These are phyloP conservation scores for Corythaeola cristata DNA, from an alignment of 2,113 vertebrate genomes.

Conservation along the genomic window DNA sequence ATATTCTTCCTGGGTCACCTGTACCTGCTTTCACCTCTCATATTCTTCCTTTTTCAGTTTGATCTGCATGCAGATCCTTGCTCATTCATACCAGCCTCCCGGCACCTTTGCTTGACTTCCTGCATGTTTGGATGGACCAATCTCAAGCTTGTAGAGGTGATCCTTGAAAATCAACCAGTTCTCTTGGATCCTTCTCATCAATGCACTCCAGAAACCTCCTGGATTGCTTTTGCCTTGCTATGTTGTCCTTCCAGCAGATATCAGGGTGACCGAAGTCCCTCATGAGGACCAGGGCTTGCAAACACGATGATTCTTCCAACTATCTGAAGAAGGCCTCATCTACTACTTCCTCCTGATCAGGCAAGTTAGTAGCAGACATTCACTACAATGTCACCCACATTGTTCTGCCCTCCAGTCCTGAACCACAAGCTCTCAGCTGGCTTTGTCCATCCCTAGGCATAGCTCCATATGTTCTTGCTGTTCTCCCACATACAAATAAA, in stretches of 20 bases:
- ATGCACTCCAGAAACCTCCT: background rate
- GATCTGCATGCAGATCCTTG: background rate
- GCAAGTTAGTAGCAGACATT: background rate
- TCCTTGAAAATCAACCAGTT: background rate
- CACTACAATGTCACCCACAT: background rate
- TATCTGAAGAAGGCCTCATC: background rate
- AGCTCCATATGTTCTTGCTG: background rate
- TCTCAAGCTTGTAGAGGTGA: background rate
- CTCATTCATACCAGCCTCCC: background rate
- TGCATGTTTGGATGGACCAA: background rate
- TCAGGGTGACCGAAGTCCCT: background rate
- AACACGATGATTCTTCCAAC: background rate
- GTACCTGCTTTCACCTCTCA: background rate
- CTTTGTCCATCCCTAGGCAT: background rate
- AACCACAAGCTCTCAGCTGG: background rate
- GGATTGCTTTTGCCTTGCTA: background rate
- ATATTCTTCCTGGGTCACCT: background rate
- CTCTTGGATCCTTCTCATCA: background rate
- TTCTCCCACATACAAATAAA: background rate
- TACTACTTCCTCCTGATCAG: background rate
- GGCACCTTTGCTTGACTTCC: background rate
- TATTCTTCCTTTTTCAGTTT: background rate
- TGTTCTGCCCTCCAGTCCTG: background rate
- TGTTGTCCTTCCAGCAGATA: background rate
- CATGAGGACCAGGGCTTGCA: background rate